Base-by-base conservation (phyloP, 1,140 invertebrate species). In the Heliothis virescens region DNA sequence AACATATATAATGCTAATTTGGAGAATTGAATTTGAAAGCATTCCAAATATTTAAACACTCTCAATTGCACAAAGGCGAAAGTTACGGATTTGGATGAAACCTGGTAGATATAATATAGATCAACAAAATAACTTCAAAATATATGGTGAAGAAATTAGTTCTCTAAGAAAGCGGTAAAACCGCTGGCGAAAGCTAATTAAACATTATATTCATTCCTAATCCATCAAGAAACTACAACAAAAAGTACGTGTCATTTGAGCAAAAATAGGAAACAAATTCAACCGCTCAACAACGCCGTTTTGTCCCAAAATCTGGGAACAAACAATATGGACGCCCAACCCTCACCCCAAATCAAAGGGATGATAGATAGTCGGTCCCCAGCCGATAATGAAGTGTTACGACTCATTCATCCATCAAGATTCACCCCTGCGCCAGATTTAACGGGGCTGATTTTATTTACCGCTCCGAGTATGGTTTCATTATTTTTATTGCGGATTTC, bases 351-450 rank as follows among this genome's bases (percentile, higher is more conserved):
- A 52, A 71, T 79, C 9, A 63, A 16, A 62, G 59, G 57, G 59
- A 72, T 83, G 80, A 85, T 84, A 74, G 55, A 83, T 83, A 62
- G 69, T 41, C 16, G 53, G 13, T 52, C 76, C 67, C 50, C 52
- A 16, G 16, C 34, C 53, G 18, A 67, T 81, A 83, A 83, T 83
- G 79, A 82, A 84, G 80, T 82, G 69, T 77, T 57, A 48, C 67
- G 73, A 76, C 18, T 76, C 48, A 76, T 62, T 60, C 59, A 76
- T 76, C 73, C 73, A 52, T 76, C 73, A 76, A 75, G 59, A 34
- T 41, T 76, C 55, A 29, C 72, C 53, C 72, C 52, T 57, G 53
- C 57, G 13, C n/a, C 53, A 60, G 16, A 62, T 60, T 74, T 57
- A 29, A 55, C 52, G 52, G 53, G 16, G 69, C 69, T 72, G 12